Conservation (phyloP, 2,888 invertebrate genomes). For the Apamea anceps region DNA sequence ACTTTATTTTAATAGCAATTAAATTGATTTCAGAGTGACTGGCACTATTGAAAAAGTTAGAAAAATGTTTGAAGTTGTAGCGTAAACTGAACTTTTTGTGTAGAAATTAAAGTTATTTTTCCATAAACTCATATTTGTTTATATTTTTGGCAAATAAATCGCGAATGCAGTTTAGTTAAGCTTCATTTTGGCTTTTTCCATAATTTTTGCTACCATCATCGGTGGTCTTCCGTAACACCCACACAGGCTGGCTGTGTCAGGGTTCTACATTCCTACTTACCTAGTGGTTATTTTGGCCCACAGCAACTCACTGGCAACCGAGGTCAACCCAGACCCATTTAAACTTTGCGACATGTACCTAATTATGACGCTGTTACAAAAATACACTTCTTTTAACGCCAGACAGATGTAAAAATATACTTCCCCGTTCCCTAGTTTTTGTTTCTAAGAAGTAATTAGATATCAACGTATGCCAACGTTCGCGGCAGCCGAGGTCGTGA, state of each 20-base stretch:
- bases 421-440: conserved; percentile 27
- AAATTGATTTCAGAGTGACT: no score
- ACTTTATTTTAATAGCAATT: no score
- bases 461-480: conserved; percentile 16
- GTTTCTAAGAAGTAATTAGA: conserved; percentile 43
- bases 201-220: not conserved
- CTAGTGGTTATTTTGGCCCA: conserved; percentile 17
- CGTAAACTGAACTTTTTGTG: no score
- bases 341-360: conserved; percentile 35
- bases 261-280: not conserved
- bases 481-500: not conserved
- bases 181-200: not conserved
- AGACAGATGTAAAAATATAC: conserved; percentile 45
- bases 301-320: conserved; percentile 18
- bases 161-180: no score
- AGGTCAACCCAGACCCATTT: conserved; percentile 17
- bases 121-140: not conserved
- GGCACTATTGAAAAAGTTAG: no score
- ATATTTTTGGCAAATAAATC: no score
- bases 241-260: not conserved
- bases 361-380: conserved; percentile 32
- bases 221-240: not conserved
- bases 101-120: no score
- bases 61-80: no score
- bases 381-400: conserved; percentile 31